Conservation (phyloP, 2,888 invertebrate genomes). For the Sericinus montela region DNA sequence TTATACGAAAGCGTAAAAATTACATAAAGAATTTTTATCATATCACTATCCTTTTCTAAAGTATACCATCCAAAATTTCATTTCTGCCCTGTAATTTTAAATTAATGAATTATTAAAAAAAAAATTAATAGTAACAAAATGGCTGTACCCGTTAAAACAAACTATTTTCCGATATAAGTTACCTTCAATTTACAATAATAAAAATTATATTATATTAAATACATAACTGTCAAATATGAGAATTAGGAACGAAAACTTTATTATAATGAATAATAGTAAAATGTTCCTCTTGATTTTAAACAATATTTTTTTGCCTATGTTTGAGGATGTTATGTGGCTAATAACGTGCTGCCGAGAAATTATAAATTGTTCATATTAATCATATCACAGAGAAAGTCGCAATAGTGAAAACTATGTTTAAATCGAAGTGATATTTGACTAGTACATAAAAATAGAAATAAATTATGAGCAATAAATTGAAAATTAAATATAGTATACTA, state of each 20-base stretch:
- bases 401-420: conserved; percentile 41
- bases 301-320: conserved; percentile 26
- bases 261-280: too few relatives aligned
- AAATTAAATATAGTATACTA: conserved; percentile 34
- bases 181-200: too few relatives aligned
- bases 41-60: conserved; percentile 64
- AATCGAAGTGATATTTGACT: conserved; percentile 64
- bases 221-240: too few relatives aligned
- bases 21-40: conserved; percentile 63
- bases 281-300: too few relatives aligned
- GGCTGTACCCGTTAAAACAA: too few relatives aligned
- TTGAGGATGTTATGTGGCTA: conserved; percentile 68
- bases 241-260: too few relatives aligned
- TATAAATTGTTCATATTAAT: conserved; percentile 62
- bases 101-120: too few relatives aligned
- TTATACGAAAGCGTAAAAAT: conserved; percentile 57
- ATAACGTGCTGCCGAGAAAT: conserved; percentile 36
- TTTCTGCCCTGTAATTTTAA: too few relatives aligned
- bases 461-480: conserved; percentile 34
- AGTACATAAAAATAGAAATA: conserved; percentile 51
- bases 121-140: too few relatives aligned
- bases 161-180: too few relatives aligned
- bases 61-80: too few relatives aligned
- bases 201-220: too few relatives aligned
- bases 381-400: conserved; percentile 66